Percentiles rank a stretch among this genome's conserved stretches.
These are phyloP conservation scores for Syrphus vitripennis DNA, from an alignment of 2,888 invertebrate genomes.

Conservation along the genomic window DNA sequence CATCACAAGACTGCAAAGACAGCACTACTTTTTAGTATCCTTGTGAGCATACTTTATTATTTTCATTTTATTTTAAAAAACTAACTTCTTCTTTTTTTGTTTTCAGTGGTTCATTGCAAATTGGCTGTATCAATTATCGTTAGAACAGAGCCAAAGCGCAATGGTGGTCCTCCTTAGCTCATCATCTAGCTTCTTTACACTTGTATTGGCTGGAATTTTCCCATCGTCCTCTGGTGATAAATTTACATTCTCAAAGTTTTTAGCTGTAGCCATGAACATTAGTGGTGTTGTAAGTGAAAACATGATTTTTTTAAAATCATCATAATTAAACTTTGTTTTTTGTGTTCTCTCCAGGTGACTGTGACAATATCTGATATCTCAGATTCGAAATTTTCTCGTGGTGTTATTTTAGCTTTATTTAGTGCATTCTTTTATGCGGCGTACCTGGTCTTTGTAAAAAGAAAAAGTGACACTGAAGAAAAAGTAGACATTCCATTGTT, in stretches of 20 bases:
- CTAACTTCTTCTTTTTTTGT: neutral
- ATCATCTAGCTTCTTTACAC: constrained; percentile 93
- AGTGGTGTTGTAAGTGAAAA: constrained; percentile 88
- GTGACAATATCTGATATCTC: constrained; percentile 89
- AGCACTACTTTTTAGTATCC: constrained; percentile 91
- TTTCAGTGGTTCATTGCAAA: constrained; percentile 96
- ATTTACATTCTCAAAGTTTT: constrained; percentile 92
- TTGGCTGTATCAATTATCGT: constrained; percentile 94
- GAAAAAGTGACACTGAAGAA: constrained; percentile 94
- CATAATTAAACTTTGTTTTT: constrained; percentile 39
- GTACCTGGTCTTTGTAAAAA: constrained; percentile 93
- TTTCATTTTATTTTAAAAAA: too few relatives aligned
- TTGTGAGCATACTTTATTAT: constrained; percentile 84
- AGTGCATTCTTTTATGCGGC: constrained; percentile 95
- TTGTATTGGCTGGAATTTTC: constrained; percentile 92
- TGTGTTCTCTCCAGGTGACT: constrained; percentile 83
- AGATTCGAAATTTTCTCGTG: constrained; percentile 87
- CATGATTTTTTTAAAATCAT: constrained; percentile 16
- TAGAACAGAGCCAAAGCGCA: constrained; percentile 91
- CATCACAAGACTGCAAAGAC: constrained; percentile 89
- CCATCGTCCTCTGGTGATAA: constrained; percentile 91
- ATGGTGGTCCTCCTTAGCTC: constrained; percentile 95
- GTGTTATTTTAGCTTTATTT: constrained; percentile 90
- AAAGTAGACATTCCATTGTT: constrained; percentile 97
- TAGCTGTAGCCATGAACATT: constrained; percentile 90